phyloP scores from a whole-genome alignment of 2,888 invertebrate species.

The Xestia sexstrigata region DNA sequence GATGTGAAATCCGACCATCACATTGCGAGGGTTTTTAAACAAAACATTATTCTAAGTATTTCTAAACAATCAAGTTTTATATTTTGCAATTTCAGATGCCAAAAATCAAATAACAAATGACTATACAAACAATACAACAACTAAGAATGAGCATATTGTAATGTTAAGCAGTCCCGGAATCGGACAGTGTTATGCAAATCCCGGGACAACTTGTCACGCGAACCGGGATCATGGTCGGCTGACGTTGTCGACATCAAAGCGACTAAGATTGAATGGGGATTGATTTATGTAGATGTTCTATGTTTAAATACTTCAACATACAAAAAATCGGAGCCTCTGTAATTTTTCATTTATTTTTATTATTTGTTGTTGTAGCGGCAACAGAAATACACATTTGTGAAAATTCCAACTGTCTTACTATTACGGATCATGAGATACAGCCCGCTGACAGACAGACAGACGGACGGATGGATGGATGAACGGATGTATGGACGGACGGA shows the following conservation, averaged over 20 bases:
- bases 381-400: no score
- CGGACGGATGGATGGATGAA: no score
- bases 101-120: constrained; percentile 19
- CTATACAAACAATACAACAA: constrained; percentile 39
- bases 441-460: no score
- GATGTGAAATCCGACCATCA: background rate
- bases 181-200: constrained; percentile 72
- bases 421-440: no score
- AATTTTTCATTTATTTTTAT: no score
- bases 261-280: constrained; percentile 35
- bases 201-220: constrained; percentile 69
- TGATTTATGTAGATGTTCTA: background rate
- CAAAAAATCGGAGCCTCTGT: background rate
- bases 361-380: no score
- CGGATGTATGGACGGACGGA: no score
- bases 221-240: constrained; percentile 49
- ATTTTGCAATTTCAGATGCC: background rate
- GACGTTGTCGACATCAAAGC: constrained; percentile 43
- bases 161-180: constrained; percentile 47
- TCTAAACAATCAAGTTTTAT: background rate
- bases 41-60: background rate
- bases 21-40: background rate
- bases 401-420: no score
- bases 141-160: constrained; percentile 49
- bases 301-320: background rate